Evolutionary conservation across 2,888 invertebrate genomes (phyloP).

Genomic region (Frankliniella fusca): DNA sequence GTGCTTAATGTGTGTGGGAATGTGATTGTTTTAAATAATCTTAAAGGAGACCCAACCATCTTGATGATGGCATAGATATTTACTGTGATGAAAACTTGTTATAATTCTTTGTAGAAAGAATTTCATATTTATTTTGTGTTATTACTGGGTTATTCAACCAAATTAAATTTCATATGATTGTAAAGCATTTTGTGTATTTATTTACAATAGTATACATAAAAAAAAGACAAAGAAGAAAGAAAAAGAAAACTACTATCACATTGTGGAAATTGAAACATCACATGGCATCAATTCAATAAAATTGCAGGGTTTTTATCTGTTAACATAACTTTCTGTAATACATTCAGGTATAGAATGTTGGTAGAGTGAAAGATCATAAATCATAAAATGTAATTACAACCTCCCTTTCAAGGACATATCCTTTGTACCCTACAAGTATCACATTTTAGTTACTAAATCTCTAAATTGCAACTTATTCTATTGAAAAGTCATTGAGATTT

Average conservation of each 20-base stretch:
- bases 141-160: neutral
- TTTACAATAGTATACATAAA: neutral
- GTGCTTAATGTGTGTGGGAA: too few species aligned
- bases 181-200: neutral
- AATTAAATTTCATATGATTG: neutral
- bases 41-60: too few species aligned
- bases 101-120: neutral
- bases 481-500: too few species aligned
- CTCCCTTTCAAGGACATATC: too few species aligned
- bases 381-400: too few species aligned
- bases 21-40: too few species aligned
- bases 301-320: neutral
- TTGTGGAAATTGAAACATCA: slow-evolving; percentile 9
- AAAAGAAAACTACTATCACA: slow-evolving; percentile 1
- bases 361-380: too few species aligned
- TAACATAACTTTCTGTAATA: neutral
- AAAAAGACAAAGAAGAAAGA: neutral
- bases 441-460: too few species aligned
- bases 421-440: too few species aligned
- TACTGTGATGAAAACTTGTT: neutral
- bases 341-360: neutral
- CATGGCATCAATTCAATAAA: neutral
- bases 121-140: neutral
- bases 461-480: too few species aligned
- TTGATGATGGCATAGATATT: too few species aligned